phyloP scores from a whole-genome alignment of 2,888 invertebrate genomes.

The Therioaphis trifolii region DNA sequence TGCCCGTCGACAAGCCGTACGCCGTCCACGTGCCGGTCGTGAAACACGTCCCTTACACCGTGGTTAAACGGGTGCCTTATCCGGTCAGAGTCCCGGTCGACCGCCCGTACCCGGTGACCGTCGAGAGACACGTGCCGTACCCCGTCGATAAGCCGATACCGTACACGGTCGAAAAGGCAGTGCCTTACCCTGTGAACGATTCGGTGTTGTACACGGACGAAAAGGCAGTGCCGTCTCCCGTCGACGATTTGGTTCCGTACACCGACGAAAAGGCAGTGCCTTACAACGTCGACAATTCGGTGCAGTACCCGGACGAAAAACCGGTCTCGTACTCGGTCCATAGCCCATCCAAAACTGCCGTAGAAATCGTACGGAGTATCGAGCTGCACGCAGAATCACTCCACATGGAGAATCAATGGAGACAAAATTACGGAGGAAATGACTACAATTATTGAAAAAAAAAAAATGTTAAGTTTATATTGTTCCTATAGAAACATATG shows the following conservation, averaged over 20 bases:
- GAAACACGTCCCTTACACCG: slow-evolving; percentile 76
- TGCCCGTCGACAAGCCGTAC: slow-evolving; percentile 71
- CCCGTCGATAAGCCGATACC: slow-evolving; percentile 81
- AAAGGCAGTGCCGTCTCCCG: too few relatives aligned
- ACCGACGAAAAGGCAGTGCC: slow-evolving; percentile 66
- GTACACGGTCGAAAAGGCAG: slow-evolving; percentile 81
- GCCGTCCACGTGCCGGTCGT: slow-evolving; percentile 71
- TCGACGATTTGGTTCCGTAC: slow-evolving; percentile 65
- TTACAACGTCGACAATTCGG: too few relatives aligned
- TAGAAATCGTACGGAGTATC: too few relatives aligned
- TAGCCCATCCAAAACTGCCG: slow-evolving; percentile 72
- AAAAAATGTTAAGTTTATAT: too few relatives aligned
- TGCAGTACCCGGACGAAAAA: slow-evolving; percentile 67
- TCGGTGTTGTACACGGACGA: too few relatives aligned
- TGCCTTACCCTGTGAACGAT: slow-evolving; percentile 81
- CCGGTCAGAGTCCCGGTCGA: slow-evolving; percentile 77
- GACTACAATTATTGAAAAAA: too few relatives aligned
- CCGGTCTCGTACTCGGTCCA: slow-evolving; percentile 71
- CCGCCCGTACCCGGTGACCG: slow-evolving; percentile 72
- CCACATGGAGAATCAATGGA: too few relatives aligned
- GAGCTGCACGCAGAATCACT: too few relatives aligned
- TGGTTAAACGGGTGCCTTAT: slow-evolving; percentile 70
- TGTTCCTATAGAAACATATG: too few relatives aligned
- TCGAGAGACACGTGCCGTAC: slow-evolving; percentile 83
- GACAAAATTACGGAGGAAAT: too few relatives aligned